phyloP scores from a whole-genome alignment of 2,113 vertebrate genomes.

The Bubo bubo region DNA sequence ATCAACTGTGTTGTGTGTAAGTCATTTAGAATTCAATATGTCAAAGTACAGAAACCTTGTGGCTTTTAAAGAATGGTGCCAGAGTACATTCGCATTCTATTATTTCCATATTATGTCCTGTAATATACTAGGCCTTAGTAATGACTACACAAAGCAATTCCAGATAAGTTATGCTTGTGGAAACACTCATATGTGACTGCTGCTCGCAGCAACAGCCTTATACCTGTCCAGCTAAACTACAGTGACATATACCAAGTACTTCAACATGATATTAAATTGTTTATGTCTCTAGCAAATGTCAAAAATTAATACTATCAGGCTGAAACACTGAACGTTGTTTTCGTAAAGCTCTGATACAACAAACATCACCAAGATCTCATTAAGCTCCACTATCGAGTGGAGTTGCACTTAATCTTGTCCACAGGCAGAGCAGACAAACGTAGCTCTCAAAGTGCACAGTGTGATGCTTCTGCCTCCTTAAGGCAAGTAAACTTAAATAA shows the following conservation, averaged over 20 bases:
- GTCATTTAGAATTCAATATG: background rate
- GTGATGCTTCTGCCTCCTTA: slow-evolving; percentile 77
- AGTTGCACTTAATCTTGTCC: slow-evolving; percentile 52
- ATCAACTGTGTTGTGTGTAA: background rate
- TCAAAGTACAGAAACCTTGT: background rate
- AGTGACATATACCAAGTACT: background rate
- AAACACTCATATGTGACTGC: background rate
- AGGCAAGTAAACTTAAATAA: slow-evolving; percentile 76
- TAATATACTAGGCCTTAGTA: background rate
- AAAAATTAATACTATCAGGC: slow-evolving; percentile 11
- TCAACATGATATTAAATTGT: slow-evolving; percentile 18
- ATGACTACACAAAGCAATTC: slow-evolving; percentile 25
- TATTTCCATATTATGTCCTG: slow-evolving; percentile 1
- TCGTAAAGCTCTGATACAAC: background rate
- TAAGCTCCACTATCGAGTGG: slow-evolving; percentile 39
- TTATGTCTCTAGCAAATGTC: slow-evolving; percentile 31
- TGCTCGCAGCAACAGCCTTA: background rate
- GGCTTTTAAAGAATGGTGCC: background rate
- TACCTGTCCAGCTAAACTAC: slow-evolving; percentile 12
- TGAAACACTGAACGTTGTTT: slow-evolving; percentile 50
- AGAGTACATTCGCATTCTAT: slow-evolving; percentile 31
- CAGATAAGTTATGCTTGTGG: slow-evolving; percentile 19
- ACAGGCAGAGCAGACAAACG: slow-evolving; percentile 2
- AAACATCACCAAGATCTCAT: slow-evolving; percentile 40
- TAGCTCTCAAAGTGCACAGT: background rate